Conservation (phyloP, 2,888 invertebrate species). For the Drosophila austrosaltans region DNA sequence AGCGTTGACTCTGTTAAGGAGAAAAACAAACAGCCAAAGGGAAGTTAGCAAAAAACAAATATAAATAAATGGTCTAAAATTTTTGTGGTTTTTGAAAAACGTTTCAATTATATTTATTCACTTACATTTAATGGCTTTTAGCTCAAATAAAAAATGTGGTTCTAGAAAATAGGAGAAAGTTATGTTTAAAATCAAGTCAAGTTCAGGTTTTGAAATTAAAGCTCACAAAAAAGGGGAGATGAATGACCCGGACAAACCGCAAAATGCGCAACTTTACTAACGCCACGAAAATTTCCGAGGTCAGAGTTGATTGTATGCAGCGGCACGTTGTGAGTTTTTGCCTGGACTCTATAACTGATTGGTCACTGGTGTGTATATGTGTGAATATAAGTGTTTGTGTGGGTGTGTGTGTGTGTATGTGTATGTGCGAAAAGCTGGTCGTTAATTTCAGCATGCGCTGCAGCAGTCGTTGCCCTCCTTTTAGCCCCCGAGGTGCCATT, state of each 20-base stretch:
- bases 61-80: background rate
- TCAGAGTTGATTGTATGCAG: conserved; percentile 75
- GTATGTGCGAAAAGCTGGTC: conserved; percentile 33
- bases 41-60: background rate
- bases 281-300: conserved; percentile 55
- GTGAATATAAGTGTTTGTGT: background rate
- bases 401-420: conserved; percentile 7
- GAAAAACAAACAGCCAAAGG: conserved; percentile 44
- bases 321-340: conserved; percentile 43
- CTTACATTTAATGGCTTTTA: conserved; percentile 7
- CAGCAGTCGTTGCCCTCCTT: conserved; percentile 52
- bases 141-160: background rate
- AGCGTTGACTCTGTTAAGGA: conserved; percentile 56
- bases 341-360: conserved; percentile 64
- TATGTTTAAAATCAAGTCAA: background rate
- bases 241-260: conserved; percentile 52
- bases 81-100: background rate
- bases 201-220: no score
- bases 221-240: conserved; percentile 16
- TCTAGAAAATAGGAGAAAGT: background rate
- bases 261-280: conserved; percentile 29
- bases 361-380: conserved; percentile 50
- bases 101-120: conserved; percentile 11
- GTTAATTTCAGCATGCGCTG: conserved; percentile 51
- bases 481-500: conserved; percentile 44